Base-by-base conservation (phyloP, 2,888 invertebrate genomes). In the Hetaerina titia region DNA sequence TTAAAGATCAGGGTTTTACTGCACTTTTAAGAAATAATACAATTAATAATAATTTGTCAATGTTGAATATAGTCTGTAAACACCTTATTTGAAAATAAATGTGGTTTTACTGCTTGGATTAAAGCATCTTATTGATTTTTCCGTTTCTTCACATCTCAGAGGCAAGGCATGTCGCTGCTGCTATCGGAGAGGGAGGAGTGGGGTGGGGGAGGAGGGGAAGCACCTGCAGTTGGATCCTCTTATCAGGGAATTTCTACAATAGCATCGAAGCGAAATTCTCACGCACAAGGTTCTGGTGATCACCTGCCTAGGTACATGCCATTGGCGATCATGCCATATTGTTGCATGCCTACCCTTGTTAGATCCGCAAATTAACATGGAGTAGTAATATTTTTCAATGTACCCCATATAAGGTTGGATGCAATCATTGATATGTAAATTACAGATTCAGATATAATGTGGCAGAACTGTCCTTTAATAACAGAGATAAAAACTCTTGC, bases 121-220 rank as follows among this genome's bases (percentile, higher is more conserved):
- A 5, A 15, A 60, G 45, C 45, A 45, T 45, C 45, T 45, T 4
- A 60, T 5, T 60, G 17, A 45, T 57, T n/a, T 90, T 92, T n/a
- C 19, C 63, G 25, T 57, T 88, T 1, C 9, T 17, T 56, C 19
- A n/a, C 1, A 45, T 95, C 17, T 31, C 94, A 95, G 94, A 94
- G 89, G 60, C 87, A 87, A n/a, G 89, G 94, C 8, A 89, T 87
- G 60, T 69, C 89, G 8, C 56, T 95, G 25, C n/a, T 94, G 8
- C 25, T 95, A 25, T 90, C 95, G 8, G 90, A 95, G 25, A 69
- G 95, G 17, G 90, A 90, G 74, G 92, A 92, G 56, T 92, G 92
- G 92, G 92, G 92, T 22, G 92, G 92, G 56, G 89, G 89, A 17
- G 89, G 94, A 58, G 95, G 88, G 58, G 95, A 90, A 74, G n/a